Evolutionary conservation across 2,797 vertebrate species (phyloP).

Genomic region (Syngnathus acus): DNA sequence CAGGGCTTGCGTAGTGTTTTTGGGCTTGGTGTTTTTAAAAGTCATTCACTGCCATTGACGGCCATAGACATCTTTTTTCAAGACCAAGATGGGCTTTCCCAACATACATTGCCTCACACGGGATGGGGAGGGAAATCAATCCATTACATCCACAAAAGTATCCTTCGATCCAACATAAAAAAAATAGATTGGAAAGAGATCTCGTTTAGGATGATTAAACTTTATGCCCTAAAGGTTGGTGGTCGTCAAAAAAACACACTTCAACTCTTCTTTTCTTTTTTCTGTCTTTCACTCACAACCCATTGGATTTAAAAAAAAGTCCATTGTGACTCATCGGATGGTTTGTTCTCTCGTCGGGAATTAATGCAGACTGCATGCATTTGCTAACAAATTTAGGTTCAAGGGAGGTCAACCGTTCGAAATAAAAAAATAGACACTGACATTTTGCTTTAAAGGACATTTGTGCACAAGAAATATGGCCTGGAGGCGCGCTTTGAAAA

Average conservation of each 20-base stretch:
- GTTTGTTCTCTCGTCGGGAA: constrained; percentile 4
- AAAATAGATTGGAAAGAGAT: neutral
- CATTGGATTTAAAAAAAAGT: neutral
- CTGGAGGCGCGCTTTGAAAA: constrained; percentile 35
- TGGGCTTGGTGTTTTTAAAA: no score
- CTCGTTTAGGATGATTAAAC: neutral
- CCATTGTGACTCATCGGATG: neutral
- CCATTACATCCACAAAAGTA: neutral
- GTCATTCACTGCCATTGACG: no score
- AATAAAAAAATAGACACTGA: constrained; percentile 27
- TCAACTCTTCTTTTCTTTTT: neutral
- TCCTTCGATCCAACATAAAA: neutral
- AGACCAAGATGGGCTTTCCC: neutral
- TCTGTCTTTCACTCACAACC: neutral
- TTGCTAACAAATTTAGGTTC: constrained; percentile 18
- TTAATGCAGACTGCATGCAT: constrained; percentile 6
- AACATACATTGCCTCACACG: neutral
- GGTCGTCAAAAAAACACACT: neutral
- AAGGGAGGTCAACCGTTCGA: constrained; percentile 36
- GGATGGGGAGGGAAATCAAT: neutral
- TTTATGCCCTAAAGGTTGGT: neutral
- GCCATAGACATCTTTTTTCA: neutral
- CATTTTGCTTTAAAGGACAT: constrained; percentile 55
- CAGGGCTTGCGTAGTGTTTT: neutral
- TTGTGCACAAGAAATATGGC: constrained; percentile 32